Conservation (phyloP, 64 coral and sea anemone species). For the Montipora foliosa region DNA sequence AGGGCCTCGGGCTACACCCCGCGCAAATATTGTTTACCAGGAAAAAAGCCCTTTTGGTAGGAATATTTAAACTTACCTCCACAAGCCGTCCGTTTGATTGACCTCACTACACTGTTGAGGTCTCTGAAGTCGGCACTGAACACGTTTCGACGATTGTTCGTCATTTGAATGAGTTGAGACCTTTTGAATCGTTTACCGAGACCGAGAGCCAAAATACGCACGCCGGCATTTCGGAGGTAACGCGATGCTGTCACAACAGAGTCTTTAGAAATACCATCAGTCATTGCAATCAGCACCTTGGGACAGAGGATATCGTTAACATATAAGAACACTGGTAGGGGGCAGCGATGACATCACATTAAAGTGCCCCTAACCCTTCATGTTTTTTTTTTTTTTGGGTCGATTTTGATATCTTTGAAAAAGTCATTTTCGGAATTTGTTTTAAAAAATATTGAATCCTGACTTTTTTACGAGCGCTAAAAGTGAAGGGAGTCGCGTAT, state of each 20-base stretch:
- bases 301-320: not conserved
- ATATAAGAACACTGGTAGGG: not conserved
- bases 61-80: slow-evolving; percentile 4
- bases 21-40: too few species aligned
- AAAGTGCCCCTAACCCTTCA: too few species aligned
- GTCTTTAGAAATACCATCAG: slow-evolving; percentile 72
- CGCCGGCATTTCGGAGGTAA: slow-evolving; percentile 38
- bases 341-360: too few species aligned
- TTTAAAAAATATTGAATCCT: too few species aligned
- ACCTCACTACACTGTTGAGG: slow-evolving; percentile 48
- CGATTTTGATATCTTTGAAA: too few species aligned
- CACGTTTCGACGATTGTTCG: slow-evolving; percentile 48
- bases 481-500: too few species aligned
- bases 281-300: slow-evolving; percentile 45
- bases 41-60: not conserved
- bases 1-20: too few species aligned
- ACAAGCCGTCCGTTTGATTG: slow-evolving; percentile 77
- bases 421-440: too few species aligned
- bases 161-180: slow-evolving; percentile 67
- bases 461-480: too few species aligned
- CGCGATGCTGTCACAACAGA: slow-evolving; percentile 14
- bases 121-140: slow-evolving; percentile 78
- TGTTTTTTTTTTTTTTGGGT: too few species aligned
- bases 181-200: slow-evolving; percentile 55
- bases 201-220: slow-evolving; percentile 74